Evolutionary conservation across 2,888 invertebrate species (phyloP).

Genomic region (Rhingia campestris): DNA sequence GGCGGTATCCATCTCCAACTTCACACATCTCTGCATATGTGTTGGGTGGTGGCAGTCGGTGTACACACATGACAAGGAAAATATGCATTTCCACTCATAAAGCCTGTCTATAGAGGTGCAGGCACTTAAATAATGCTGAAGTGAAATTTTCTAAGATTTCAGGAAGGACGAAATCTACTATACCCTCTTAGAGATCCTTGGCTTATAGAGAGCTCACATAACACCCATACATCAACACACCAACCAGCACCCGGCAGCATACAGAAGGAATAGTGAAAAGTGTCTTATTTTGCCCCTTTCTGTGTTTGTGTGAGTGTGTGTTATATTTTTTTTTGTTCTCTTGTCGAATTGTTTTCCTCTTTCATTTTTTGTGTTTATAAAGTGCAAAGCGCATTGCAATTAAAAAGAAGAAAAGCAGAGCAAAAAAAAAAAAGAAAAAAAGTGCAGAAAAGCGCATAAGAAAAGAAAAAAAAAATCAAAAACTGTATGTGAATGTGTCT

Average conservation of each 20-base stretch:
- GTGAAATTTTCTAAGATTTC: conserved; percentile 56
- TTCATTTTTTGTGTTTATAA: conserved; percentile 47
- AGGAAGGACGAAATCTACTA: conserved; percentile 39
- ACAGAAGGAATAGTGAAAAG: conserved; percentile 37
- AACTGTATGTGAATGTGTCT: conserved; percentile 69
- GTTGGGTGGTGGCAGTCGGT: too few species aligned
- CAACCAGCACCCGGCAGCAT: not conserved
- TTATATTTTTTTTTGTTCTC: not conserved
- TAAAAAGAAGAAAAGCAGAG: conserved; percentile 52
- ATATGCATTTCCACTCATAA: conserved; percentile 48
- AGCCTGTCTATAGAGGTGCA: conserved; percentile 30
- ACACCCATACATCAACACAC: conserved; percentile 3
- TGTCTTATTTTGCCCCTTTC: conserved; percentile 34
- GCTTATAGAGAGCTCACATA: conserved; percentile 6
- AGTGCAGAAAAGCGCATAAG: conserved; percentile 11
- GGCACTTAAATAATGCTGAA: conserved; percentile 64
- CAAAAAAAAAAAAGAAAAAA: conserved; percentile 35
- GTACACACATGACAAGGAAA: not conserved
- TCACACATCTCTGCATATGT: conserved; percentile 2
- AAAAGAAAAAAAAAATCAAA: conserved; percentile 25
- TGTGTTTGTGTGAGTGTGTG: not conserved
- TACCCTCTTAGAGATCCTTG: conserved; percentile 51
- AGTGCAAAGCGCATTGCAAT: conserved; percentile 71
- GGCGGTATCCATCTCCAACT: not conserved
- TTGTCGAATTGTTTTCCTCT: not conserved